These are phyloP conservation scores for Porites cylindrica DNA, from an alignment of 92 coral and sea anemone species.

Conservation along the genomic window DNA sequence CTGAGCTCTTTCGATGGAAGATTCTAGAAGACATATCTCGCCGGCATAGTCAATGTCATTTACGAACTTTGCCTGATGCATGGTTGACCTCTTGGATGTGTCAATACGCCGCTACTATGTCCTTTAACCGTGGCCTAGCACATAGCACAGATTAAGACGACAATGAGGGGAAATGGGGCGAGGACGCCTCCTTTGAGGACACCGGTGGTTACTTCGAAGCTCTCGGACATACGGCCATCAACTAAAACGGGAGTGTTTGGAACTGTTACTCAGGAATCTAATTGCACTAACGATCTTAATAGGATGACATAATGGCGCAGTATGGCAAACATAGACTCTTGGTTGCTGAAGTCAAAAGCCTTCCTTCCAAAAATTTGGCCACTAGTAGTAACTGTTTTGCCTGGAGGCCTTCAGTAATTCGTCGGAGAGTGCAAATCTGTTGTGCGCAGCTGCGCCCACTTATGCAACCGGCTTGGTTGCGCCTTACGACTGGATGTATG, in stretches of 20 bases:
- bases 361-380: conserved; percentile 7
- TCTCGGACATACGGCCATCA: background rate
- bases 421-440: background rate
- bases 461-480: too few species aligned
- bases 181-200: conserved; percentile 19
- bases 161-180: background rate
- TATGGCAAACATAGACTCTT: conserved; percentile 10
- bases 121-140: background rate
- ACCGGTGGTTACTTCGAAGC: conserved; percentile 18
- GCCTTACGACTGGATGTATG: conserved; percentile 11
- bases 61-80: conserved; percentile 4
- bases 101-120: background rate
- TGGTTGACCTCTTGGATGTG: background rate
- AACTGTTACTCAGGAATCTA: background rate
- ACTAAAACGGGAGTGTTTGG: background rate
- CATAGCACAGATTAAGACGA: background rate
- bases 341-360: conserved; percentile 4
- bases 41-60: conserved; percentile 30
- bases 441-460: too few species aligned
- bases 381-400: conserved; percentile 17
- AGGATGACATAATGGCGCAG: conserved; percentile 11
- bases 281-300: background rate
- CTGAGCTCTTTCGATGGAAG: conserved; percentile 18
- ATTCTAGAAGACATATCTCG: background rate
- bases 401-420: conserved; percentile 10